Percentiles rank a stretch among this genome's conserved stretches.
phyloP scores from a whole-genome alignment of 1,140 invertebrate genomes.

The Brachionus paranguensis region DNA sequence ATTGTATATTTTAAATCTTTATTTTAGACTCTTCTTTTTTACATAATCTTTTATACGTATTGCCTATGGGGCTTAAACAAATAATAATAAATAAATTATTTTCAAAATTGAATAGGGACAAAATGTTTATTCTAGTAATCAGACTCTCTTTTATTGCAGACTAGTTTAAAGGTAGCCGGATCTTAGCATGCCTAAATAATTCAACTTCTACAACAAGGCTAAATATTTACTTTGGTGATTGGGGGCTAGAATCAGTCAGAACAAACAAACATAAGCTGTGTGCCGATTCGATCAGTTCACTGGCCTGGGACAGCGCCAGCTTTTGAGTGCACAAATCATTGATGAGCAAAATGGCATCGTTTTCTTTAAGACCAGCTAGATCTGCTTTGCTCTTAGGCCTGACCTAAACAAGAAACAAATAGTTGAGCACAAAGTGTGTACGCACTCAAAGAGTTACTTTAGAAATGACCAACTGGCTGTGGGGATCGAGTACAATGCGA shows the following conservation, averaged over 20 bases:
- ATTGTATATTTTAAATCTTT: too few species aligned
- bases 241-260: neutral
- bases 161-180: too few species aligned
- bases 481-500: neutral
- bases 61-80: too few species aligned
- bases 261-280: conserved; percentile 6
- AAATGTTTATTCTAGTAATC: too few species aligned
- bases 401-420: neutral
- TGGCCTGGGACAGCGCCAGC: neutral
- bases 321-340: neutral
- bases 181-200: too few species aligned
- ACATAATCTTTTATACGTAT: too few species aligned
- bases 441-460: neutral
- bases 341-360: neutral
- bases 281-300: conserved; percentile 7
- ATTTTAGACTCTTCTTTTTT: too few species aligned
- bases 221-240: neutral
- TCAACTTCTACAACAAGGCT: too few species aligned
- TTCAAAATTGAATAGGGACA: too few species aligned
- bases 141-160: too few species aligned
- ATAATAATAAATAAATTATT: too few species aligned
- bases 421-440: neutral
- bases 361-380: conserved; percentile 31
- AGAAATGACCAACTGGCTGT: neutral
- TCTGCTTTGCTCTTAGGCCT: conserved; percentile 15